Evolutionary conservation across 30 jellyfish, hydroid and myxozoan species (phyloP), one percentile per base, ranked within the genome.

Genomic region (Hydractinia symbiolongicarpus): DNA sequence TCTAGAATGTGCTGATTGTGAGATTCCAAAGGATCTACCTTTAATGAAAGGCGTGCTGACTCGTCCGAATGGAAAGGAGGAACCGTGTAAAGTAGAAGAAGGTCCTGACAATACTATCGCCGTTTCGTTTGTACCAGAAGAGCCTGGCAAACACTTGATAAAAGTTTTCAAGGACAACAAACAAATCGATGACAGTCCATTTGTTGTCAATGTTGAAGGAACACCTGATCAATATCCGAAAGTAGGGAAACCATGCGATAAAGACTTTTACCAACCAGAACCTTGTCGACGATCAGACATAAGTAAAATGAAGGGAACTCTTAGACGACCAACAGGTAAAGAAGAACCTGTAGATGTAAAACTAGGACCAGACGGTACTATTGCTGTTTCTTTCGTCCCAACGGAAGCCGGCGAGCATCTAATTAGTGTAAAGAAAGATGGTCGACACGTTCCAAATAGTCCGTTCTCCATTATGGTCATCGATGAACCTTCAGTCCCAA

Each of bases 361-460:
- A 61, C 81, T 68, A 52, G 95, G 96, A 7, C 95, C 95, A 8
- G 88, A 93, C 62, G 84, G 88, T 53, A 80, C 98, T 0, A 49
- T 93, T 62, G 93, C 96, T n/a, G 94, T 93, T 14, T 87, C 98
- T 0, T 93, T 93, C 86, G 88, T 94, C 6, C 98, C 98, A 11
- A 61, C 84, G 14, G 98, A 93, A 76, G 88, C 98, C 8, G 98
- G 98, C 8, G 96, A 93, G 81, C 98, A 93, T 73, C 84, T 82
- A 17, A 52, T 93, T 61, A 89, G 91, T 50, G 86, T 93, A 75
- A 93, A 83, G 90, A 93, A 93, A 88, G 86, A 93, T 85, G 93
- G 95, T 20, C 81, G 71, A 15, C 95, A 79, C 56, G 83, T 85
- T 8, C 82, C 93, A 16, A 87, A 87, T 11, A 86, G 96, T 80